These are phyloP conservation scores for Azemiops feae DNA, from an alignment of 2,113 vertebrate species.

Conservation along the genomic window DNA sequence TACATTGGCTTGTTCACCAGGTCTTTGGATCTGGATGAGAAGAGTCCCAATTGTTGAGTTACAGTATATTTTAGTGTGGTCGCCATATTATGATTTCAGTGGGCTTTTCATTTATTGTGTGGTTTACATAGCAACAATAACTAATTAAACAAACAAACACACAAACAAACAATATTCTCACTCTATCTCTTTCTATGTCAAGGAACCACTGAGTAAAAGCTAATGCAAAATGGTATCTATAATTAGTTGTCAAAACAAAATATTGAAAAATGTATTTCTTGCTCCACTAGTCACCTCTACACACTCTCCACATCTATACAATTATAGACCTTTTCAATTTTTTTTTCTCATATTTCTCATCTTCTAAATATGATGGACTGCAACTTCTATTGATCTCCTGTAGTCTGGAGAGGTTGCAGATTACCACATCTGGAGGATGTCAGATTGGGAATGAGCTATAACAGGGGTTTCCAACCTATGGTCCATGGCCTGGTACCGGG, in stretches of 20 bases:
- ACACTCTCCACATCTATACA: not conserved
- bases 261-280: not conserved
- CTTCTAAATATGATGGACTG: not conserved
- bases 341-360: not conserved
- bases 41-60: not conserved
- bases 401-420: not conserved
- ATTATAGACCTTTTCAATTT: not conserved
- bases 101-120: not conserved
- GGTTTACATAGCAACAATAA: not conserved
- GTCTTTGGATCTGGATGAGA: not conserved
- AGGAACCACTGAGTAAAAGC: constrained; percentile 21
- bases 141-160: not conserved
- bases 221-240: constrained; percentile 37
- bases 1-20: not conserved
- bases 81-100: not conserved
- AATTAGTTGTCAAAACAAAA: constrained; percentile 11
- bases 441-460: not conserved
- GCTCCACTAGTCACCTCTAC: not conserved
- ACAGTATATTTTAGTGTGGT: not conserved
- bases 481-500: no score
- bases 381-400: not conserved
- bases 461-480: no score
- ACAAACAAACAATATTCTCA: not conserved
- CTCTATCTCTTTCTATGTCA: constrained; percentile 12
- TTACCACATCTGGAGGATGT: not conserved